Evolutionary conservation across 2,113 vertebrate species (phyloP), one percentile per base, ranked within the genome.

Genomic region (Oriolus oriolus): DNA sequence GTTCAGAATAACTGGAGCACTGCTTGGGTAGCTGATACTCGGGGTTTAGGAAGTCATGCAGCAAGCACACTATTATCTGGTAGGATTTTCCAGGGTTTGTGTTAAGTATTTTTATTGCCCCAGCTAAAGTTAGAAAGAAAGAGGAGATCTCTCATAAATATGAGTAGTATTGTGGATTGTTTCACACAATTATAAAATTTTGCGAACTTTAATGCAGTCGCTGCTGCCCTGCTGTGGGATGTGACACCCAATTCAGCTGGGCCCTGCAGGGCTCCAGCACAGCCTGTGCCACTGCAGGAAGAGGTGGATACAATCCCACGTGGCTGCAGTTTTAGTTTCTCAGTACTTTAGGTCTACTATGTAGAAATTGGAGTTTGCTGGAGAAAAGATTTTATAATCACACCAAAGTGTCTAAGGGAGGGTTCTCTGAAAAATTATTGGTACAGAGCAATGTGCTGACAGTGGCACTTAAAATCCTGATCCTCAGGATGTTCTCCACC

Each of bases 1-100:
- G 30, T 85, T 94, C 80, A 66, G 94, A 80, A 50, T 19, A 77
- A 64, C 70, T 87, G 21, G 78, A 87, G 65, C 89, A 54, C 49
- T 65, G 45, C 89, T 84, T 37, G 69, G 18, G 68, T 63, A 66
- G 88, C 93, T 95, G 77, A 30, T 80, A 41, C 27, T 87, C 5
- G 9, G 35, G 4, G 18, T 94, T 90, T 75, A 49, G 87, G 73
- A 81, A 71, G 41, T 49, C 56, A 41, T 80, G 54, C 68, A 78
- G 24, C 78, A 77, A 80, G 33, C 16, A 37, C 65, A 20, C 23
- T 27, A 1, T 50, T 86, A 84, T 71, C 39, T 84, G 26, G 28
- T 41, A 50, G 4, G 18, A 37, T 94, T 78, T 94, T n/a, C 60
- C 45, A 56, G 24, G 1, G 0, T 5, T 33, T 76, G 74, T 37